These are phyloP conservation scores for Porites australiensis DNA, from an alignment of 64 coral and sea anemone species.

Conservation along the genomic window DNA sequence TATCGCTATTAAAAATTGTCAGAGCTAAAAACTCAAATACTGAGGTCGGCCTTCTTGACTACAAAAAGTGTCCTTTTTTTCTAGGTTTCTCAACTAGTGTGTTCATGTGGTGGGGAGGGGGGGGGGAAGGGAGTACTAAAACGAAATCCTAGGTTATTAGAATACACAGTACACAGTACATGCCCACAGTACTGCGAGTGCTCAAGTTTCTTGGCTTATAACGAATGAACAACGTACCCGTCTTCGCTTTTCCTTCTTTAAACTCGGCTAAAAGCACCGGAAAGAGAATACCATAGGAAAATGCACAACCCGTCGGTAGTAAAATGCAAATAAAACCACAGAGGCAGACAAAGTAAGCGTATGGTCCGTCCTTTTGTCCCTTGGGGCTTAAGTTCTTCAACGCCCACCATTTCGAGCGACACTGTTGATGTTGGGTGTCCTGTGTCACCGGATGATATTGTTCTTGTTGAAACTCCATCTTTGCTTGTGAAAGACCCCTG, in stretches of 20 bases:
- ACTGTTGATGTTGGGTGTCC: neutral
- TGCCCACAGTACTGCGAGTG: no score
- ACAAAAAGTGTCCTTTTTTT: no score
- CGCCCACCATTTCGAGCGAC: neutral
- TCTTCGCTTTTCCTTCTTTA: constrained; percentile 69
- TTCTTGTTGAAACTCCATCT: neutral
- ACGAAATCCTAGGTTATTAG: no score
- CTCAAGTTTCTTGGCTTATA: no score
- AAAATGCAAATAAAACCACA: constrained; percentile 48
- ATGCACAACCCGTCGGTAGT: constrained; percentile 10
- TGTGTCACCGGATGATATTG: neutral
- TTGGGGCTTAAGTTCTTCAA: neutral
- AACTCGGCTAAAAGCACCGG: constrained; percentile 64
- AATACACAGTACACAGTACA: no score
- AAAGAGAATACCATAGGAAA: constrained; percentile 62
- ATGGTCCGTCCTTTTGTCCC: constrained; percentile 11
- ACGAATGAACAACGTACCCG: constrained; percentile 9
- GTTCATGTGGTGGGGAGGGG: no score
- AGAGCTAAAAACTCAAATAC: no score
- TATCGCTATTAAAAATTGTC: no score
- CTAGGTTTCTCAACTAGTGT: no score
- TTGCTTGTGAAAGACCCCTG: no score
- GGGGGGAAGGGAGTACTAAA: no score
- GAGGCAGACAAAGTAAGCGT: constrained; percentile 40
- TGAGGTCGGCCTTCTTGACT: no score